Evolutionary conservation across 2,113 vertebrate species (phyloP).

Genomic region (Prunella himalayana): DNA sequence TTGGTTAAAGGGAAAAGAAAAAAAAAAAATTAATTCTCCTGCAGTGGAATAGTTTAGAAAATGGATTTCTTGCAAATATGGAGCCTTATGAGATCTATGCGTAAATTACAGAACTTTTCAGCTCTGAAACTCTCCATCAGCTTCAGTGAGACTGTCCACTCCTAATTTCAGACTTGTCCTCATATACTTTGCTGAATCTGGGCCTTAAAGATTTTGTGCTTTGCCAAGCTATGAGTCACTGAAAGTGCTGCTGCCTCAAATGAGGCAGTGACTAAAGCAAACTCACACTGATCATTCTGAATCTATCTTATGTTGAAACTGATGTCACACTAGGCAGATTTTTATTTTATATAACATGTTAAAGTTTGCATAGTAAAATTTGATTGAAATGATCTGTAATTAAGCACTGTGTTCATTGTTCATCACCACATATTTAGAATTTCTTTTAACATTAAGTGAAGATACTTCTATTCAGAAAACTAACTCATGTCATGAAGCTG

Average conservation of each 20-base stretch:
- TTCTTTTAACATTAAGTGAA: neutral
- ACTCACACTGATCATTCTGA: neutral
- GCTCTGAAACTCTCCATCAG: neutral
- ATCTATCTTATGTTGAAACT: neutral
- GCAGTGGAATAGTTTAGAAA: neutral
- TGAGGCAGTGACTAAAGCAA: neutral
- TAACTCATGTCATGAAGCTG: neutral
- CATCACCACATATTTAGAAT: neutral
- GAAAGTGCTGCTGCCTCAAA: neutral
- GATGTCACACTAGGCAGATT: neutral
- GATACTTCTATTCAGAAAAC: neutral
- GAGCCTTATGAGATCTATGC: neutral
- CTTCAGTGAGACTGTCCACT: constrained; percentile 11
- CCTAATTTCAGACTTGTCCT: neutral
- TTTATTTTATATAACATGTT: neutral
- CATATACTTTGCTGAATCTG: neutral
- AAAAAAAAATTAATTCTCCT: neutral
- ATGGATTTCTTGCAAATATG: neutral
- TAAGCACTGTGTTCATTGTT: neutral
- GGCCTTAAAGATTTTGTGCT: neutral
- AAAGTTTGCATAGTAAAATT: neutral
- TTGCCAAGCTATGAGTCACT: neutral
- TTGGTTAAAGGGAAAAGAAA: neutral
- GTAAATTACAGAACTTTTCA: neutral
- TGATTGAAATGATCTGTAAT: neutral